Evolutionary conservation across 2,797 vertebrate species (phyloP).

Genomic region (Harpagifer antarcticus): DNA sequence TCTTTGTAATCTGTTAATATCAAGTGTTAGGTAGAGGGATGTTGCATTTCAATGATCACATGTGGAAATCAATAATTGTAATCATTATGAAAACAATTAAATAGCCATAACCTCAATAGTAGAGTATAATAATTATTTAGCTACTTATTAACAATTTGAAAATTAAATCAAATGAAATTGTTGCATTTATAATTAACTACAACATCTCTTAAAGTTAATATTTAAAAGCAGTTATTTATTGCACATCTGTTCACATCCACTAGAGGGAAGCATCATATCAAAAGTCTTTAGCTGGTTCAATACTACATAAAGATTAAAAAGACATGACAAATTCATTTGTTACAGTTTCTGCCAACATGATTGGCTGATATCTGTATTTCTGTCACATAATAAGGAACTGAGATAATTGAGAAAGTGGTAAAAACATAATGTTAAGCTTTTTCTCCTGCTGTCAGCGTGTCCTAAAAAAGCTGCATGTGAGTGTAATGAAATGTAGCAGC

Average conservation of each 20-base stretch:
- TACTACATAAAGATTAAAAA: not conserved
- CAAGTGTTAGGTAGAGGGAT: not conserved
- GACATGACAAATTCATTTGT: not conserved
- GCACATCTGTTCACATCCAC: conserved; percentile 40
- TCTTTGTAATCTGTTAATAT: not conserved
- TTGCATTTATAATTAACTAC: not conserved
- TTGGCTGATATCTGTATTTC: not conserved
- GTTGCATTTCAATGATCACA: not conserved
- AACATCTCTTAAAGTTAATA: not conserved
- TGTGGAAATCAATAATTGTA: not conserved
- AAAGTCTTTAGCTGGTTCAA: not conserved
- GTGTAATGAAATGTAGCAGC: conserved; percentile 32
- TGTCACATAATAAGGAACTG: not conserved
- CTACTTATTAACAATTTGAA: not conserved
- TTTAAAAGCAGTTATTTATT: conserved; percentile 5
- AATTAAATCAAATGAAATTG: not conserved
- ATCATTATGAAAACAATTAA: not conserved
- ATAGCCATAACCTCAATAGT: not conserved
- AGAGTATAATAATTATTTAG: not conserved
- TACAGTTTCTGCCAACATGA: not conserved
- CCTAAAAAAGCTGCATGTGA: conserved; percentile 20
- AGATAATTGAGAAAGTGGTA: conserved; percentile 5
- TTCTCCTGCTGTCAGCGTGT: not conserved
- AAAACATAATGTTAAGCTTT: conserved; percentile 18
- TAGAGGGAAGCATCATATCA: conserved; percentile 69